Base-by-base conservation (phyloP, 2,888 invertebrate species). In the Drosophila peninsularis region DNA sequence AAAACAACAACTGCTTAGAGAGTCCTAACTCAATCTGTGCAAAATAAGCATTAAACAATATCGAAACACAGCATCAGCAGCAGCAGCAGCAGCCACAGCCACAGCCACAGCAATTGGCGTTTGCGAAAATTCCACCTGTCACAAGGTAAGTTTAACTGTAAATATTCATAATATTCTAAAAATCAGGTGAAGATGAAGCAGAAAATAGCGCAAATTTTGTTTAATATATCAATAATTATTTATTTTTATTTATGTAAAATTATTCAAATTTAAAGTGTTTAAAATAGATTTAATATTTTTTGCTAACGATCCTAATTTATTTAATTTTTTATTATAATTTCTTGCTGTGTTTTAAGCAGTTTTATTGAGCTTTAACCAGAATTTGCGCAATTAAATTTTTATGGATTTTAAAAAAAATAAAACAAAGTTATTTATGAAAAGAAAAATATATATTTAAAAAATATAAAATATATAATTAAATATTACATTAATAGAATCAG, bases 101-200 rank as follows among this genome's bases (percentile, higher is more conserved):
- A n/a, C 24, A 3, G 24, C 24, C 24, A n/a, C 49, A 21, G 34
- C 49, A 37, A 42, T 27, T 32, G 10, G 7, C 17, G 30, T 10
- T 47, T 54, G 42, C n/a, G 17, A 53, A 44, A 44, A 34, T 13
- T 54, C 34, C 44, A 21, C 45, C 32, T 47, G n/a, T 19, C 53
- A 13, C 9, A 27, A 50, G 71, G 71, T 71, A 39, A 71, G 71
- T 60, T 37, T 24, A 14, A 3, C 11, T 3, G 9, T 13, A 6
- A 42, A 42, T 21, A 11, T 60, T 34, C 3, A n/a, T 3, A 27
- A n/a, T 24, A 14, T 4, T 21, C 14, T 13, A 42, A 42, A 5
- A 21, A 17, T 0, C 10, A 39, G 39, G 19, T 24, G 4, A 10
- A 14, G 14, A 10, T n/a, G n/a, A 9, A n/a, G 9, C n/a, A 9